Evolutionary conservation across 2,888 invertebrate genomes (phyloP), one percentile per base, ranked within the genome.

Genomic region (Heteropelma amictum): DNA sequence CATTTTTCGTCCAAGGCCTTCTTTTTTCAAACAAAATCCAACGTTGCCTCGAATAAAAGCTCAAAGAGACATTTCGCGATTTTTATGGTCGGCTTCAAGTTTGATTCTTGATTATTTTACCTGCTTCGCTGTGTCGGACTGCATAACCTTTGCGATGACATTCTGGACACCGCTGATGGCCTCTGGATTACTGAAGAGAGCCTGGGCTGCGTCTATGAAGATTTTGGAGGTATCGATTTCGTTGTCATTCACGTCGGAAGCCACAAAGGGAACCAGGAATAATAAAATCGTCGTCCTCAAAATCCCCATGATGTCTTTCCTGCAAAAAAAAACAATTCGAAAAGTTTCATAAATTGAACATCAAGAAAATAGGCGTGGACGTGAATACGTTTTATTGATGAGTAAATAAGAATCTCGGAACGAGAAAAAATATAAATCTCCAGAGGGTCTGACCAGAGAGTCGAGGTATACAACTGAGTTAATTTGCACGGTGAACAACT

Each of bases 191-290:
- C 93, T 92, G 42, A 95, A 90, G 65, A 95, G 91, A 14, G 93
- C 91, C 1, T 93, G 92, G 0, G 95, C 95, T 71, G 94, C 91
- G 78, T 95, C 94, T 78, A 94, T 84, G 58, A 95, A 90, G 0
- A 93, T 93, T 83, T 91, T 93, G 0, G 92, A 89, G 38, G 92
- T 91, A 76, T 92, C 92, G 26, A 89, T 89, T 19, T 89, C 90
- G 80, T 83, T 89, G 81, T 83, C 85, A 83, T 90, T 82, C 2
- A 84, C 82, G 2, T 82, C 81, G 61, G 83, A 80, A 5, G 47
- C 56, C 14, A 77, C 82, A 47, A 81, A 38, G 5, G 82, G 84
- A n/a, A 83, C 56, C 4, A 85, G 63, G 30, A 82, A 58, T 65
- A 87, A 53, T 19, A 88, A 73, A 35, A 86, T 69, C 28, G 79